Evolutionary conservation across 2,113 vertebrate species (phyloP), one percentile per base, ranked within the genome.

Genomic region (Malurus alboscapulatus): DNA sequence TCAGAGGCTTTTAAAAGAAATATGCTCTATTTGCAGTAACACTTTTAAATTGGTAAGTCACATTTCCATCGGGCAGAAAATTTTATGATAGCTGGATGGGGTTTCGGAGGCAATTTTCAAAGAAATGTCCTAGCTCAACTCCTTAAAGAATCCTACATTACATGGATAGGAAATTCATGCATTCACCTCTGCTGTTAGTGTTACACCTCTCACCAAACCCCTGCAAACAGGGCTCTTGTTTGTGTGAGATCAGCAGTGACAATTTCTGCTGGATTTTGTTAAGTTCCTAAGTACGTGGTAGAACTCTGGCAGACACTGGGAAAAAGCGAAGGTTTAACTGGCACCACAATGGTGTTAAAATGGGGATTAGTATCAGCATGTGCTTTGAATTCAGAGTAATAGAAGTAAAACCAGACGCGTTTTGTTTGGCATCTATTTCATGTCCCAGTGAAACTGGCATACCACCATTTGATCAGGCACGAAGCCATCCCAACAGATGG

Each of bases 401-500:
- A 92, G 80, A 79, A 95, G 92, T 95, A 94, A 94, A 94, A 94
- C 93, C 84, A 94, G 88, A 84, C 50, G 21, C 47, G 11, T 96
- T 97, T 96, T 96, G 88, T 72, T 95, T 97, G 96, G 94, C 95
- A 95, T 96, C 90, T 84, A 95, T 90, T 96, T 86, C 80, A 81
- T 94, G 94, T 95, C 96, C 96, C 95, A 85, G 93, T 97, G 95
- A 96, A 86, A 92, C 92, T 96, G 93, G 95, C 96, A 96, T 88
- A 34, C 55, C 88, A 94, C 80, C 93, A 87, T 94, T 86, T 42
- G 88, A 97, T 95, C 92, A 97, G 97, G 97, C 97, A 96, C 78
- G 8, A 92, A 92, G 96, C 97, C 97, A 96, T 95, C 94, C 95
- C 90, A 94, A 97, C 97, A 98, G 97, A 97, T 98, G 98, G 97